Evolutionary conservation across 2,797 vertebrate genomes (phyloP).

Genomic region (Sarcophilus harrisii): DNA sequence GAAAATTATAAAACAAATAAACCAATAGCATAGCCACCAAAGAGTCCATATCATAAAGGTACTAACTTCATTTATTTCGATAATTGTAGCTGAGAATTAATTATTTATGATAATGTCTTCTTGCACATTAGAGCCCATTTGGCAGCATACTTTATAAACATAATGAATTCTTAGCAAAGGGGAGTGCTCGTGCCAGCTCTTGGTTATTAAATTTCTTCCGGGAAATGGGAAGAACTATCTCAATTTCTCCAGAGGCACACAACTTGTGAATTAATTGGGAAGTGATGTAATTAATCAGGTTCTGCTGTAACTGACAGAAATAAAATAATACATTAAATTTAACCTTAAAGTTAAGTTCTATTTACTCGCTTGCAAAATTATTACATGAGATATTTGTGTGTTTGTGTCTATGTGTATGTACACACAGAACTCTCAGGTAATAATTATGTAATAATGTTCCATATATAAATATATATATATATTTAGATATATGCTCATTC

Average conservation of each 20-base stretch:
- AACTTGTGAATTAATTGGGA: not conserved
- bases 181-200: not conserved
- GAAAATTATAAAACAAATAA: not conserved
- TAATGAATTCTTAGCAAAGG: not conserved
- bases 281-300: not conserved
- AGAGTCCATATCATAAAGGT: too few relatives aligned
- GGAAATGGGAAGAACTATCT: not conserved
- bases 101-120: not conserved
- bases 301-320: slow-evolving; percentile 19
- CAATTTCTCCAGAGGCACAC: not conserved
- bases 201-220: not conserved
- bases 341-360: not conserved
- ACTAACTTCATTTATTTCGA: not conserved
- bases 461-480: not conserved
- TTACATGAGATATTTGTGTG: not conserved
- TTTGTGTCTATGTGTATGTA: not conserved
- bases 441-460: not conserved
- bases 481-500: not conserved
- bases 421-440: not conserved
- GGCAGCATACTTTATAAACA: not conserved
- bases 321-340: not conserved
- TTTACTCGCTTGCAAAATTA: not conserved
- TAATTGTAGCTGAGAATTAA: not conserved
- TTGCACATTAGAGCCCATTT: not conserved
- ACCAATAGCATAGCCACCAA: not conserved